Evolutionary conservation across 2,888 invertebrate species (phyloP).

Genomic region (Epiblema foenella): DNA sequence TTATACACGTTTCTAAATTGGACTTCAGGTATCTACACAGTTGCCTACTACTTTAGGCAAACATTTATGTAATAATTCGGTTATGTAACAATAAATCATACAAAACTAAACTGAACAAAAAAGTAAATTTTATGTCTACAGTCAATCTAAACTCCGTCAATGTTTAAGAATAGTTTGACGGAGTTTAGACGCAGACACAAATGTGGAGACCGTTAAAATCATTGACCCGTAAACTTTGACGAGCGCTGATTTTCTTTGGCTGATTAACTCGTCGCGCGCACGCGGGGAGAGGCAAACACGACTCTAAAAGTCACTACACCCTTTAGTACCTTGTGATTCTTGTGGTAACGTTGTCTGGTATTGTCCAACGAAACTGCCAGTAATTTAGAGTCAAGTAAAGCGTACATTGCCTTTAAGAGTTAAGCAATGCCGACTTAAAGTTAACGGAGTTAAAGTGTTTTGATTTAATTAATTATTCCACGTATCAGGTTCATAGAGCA

Average conservation of each 20-base stretch:
- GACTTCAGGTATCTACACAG: not conserved
- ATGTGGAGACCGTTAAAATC: not conserved
- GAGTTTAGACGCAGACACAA: too few species aligned
- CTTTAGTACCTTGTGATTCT: constrained; percentile 17
- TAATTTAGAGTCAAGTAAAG: constrained; percentile 8
- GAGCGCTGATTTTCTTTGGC: constrained; percentile 57
- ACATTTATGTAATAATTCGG: too few species aligned
- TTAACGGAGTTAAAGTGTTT: not conserved
- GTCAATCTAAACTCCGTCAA: too few species aligned
- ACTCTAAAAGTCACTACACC: constrained; percentile 19
- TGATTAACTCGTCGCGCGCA: constrained; percentile 82
- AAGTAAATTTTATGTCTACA: not conserved
- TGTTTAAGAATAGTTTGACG: too few species aligned
- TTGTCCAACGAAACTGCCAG: constrained; percentile 23
- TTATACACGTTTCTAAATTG: not conserved
- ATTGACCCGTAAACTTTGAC: constrained; percentile 61
- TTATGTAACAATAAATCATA: not conserved
- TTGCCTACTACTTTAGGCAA: too few species aligned
- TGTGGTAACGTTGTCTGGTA: constrained; percentile 6
- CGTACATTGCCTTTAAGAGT: constrained; percentile 13
- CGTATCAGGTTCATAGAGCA: not conserved
- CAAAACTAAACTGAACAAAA: not conserved
- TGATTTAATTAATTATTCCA: not conserved
- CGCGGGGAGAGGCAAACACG: constrained; percentile 52
- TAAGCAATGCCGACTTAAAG: not conserved